Evolutionary conservation across 92 coral and sea anemone species (phyloP), one percentile per base, ranked within the genome.

Genomic region (Paramuricea clavata): DNA sequence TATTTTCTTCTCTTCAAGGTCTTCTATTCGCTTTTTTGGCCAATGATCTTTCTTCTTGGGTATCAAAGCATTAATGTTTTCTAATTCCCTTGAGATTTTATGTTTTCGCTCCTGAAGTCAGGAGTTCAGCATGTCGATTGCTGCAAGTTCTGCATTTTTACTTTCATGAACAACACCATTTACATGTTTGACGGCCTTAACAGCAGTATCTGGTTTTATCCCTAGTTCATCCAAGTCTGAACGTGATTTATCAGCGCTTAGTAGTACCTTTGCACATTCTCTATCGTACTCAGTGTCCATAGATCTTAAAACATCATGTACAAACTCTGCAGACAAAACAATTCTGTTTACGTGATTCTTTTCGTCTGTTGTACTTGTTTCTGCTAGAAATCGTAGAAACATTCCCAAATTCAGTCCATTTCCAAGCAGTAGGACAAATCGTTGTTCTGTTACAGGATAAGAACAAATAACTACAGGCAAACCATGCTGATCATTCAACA

Each of bases 261-360:
- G 42, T 8, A 36, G 3, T 36, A 36, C 42, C 42, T 36, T 36
- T 23, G 81, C 87, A 83, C 87, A 69, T 34, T 41, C 81, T 0
- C 47, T 41, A 44, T 83, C 87, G 35, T 83, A 83, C n/a, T 83
- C 78, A 10, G 87, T 68, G 67, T 81, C 86, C 78, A 82, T 82
- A 1, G 87, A 82, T 82, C 70, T 82, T 34, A 82, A 82, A 44
- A 82, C 80, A 13, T 82, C 70, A 44, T 82, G 69, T 25, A 82
- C 80, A 43, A 67, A 69, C 33, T 82, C 60, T n/a, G 22, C 42
- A 69, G 80, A 42, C 47, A 82, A 49, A 17, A 49, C 76, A 69
- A 81, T 35, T 26, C 86, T 26, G 56, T 82, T 82, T 74, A 0
- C 11, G 17, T 78, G 43, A 10, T 82, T 26, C 15, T 12, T 44